Evolutionary conservation across 2,113 vertebrate species (phyloP).

Genomic region (zebrafish (Danio rerio)): DNA sequence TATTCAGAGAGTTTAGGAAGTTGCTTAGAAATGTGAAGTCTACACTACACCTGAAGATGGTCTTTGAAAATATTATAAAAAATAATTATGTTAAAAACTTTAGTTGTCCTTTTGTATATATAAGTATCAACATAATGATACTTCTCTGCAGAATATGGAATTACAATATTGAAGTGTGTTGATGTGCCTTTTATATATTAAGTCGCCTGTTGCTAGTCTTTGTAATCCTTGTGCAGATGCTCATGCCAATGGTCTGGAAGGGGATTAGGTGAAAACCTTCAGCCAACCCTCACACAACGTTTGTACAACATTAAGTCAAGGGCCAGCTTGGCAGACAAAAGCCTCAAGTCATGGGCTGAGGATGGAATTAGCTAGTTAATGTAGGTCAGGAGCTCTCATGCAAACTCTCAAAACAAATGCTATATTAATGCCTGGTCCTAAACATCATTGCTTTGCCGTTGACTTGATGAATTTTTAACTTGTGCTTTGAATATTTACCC

Average conservation of each 20-base stretch:
- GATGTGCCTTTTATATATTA: conserved; percentile 60
- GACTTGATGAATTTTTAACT: background rate
- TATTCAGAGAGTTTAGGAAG: background rate
- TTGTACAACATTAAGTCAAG: conserved; percentile 45
- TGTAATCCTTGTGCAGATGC: conserved; percentile 65
- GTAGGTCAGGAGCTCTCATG: conserved; percentile 55
- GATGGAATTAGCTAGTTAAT: conserved; percentile 55
- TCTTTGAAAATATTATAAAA: no score
- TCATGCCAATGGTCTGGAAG: conserved; percentile 53
- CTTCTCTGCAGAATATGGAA: no score
- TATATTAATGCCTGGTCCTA: background rate
- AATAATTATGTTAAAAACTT: background rate
- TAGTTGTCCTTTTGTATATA: conserved; percentile 3
- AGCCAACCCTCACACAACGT: conserved; percentile 51
- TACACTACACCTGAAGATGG: background rate
- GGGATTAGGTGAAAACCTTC: conserved; percentile 64
- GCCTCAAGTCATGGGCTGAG: conserved; percentile 42
- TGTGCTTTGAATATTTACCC: background rate
- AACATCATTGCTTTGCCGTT: background rate
- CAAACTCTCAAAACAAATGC: conserved; percentile 21
- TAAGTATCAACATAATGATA: background rate
- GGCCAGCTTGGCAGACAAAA: conserved; percentile 57
- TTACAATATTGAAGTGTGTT: conserved; percentile 9
- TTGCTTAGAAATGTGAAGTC: background rate
- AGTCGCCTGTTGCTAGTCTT: conserved; percentile 54